phyloP scores from a whole-genome alignment of 2,888 invertebrate species.

The Nephrotoma appendiculata region DNA sequence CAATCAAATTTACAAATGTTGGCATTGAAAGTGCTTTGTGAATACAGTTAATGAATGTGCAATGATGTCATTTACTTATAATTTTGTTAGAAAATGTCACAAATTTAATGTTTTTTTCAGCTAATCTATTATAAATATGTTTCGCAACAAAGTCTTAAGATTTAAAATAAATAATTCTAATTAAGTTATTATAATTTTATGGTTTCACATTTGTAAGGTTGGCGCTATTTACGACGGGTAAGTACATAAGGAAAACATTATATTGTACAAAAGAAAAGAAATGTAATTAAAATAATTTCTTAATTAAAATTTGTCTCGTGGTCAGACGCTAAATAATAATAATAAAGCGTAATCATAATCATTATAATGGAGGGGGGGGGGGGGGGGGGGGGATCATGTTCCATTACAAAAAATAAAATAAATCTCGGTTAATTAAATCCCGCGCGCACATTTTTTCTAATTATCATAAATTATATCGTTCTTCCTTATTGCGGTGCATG shows the following conservation, averaged over 20 bases:
- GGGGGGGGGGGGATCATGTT: not conserved
- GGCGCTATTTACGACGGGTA: not conserved
- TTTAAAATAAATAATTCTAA: not conserved
- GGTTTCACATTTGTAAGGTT: not conserved
- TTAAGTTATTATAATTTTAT: not conserved
- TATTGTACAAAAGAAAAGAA: not conserved
- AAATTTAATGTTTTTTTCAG: not conserved
- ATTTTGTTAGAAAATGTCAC: not conserved
- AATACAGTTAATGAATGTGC: not conserved
- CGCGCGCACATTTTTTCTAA: not conserved
- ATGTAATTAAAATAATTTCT: not conserved
- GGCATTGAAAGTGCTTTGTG: not conserved
- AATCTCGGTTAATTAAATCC: not conserved
- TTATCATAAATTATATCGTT: not conserved
- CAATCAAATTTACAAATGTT: too few species aligned
- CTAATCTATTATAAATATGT: not conserved
- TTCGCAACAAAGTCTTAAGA: not conserved
- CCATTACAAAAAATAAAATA: not conserved
- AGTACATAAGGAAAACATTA: not conserved
- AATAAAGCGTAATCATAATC: not conserved
- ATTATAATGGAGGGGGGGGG: not conserved
- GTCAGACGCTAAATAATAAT: not conserved
- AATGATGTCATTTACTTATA: not conserved
- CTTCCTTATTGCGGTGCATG: not conserved
- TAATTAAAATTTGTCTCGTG: not conserved